Conservation (phyloP, 1,140 invertebrate genomes). For the Zaprionus taronus region DNA sequence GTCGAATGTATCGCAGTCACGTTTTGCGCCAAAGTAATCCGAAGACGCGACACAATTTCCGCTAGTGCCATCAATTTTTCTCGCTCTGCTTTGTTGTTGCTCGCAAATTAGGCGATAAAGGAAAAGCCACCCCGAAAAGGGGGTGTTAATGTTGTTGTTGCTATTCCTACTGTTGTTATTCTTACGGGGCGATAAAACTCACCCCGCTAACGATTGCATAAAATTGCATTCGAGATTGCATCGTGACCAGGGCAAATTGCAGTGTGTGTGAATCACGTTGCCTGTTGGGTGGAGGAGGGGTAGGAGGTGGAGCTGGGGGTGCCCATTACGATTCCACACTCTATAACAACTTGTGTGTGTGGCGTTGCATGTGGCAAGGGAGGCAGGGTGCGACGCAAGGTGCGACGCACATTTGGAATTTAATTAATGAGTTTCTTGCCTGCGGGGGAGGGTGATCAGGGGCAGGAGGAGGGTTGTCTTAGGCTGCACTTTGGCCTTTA, state of each 20-base stretch:
- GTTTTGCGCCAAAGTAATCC: slow-evolving; percentile 64
- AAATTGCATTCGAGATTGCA: slow-evolving; percentile 78
- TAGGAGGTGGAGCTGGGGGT: slow-evolving; percentile 14
- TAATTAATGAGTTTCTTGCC: slow-evolving; percentile 60
- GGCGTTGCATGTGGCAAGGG: slow-evolving; percentile 13
- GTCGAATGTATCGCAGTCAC: slow-evolving; percentile 51
- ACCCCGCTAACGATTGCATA: slow-evolving; percentile 58
- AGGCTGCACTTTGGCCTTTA: slow-evolving; percentile 47
- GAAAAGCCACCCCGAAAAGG: slow-evolving; percentile 24
- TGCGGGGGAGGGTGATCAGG: neutral
- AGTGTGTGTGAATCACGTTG: slow-evolving; percentile 68
- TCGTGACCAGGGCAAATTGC: slow-evolving; percentile 75
- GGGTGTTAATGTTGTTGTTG: slow-evolving; percentile 5
- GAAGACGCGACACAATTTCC: slow-evolving; percentile 55
- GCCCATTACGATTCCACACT: slow-evolving; percentile 10
- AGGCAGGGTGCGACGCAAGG: slow-evolving; percentile 45
- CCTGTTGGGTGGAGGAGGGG: slow-evolving; percentile 16
- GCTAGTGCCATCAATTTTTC: slow-evolving; percentile 35
- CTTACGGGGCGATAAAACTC: slow-evolving; percentile 38
- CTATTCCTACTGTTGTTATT: slow-evolving; percentile 11
- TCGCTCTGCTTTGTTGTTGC: slow-evolving; percentile 29
- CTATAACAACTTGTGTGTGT: slow-evolving; percentile 1
- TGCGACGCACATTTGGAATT: slow-evolving; percentile 60
- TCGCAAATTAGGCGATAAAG: slow-evolving; percentile 39
- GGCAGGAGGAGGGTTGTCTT: slow-evolving; percentile 20